phyloP scores from a whole-genome alignment of 2,797 vertebrate species.

The Poecilia wingei region DNA sequence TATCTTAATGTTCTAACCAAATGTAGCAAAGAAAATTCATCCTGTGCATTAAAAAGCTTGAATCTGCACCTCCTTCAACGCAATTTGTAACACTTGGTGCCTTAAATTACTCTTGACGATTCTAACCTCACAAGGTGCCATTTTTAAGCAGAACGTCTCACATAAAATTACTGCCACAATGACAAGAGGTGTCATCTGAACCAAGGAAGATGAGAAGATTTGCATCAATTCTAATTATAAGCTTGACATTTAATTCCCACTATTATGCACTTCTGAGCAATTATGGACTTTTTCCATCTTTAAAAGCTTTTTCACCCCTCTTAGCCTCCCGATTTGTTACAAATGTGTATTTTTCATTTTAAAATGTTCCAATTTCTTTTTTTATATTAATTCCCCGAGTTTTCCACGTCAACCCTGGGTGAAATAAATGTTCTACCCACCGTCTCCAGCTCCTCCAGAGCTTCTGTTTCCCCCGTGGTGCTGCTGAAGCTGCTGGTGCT shows the following conservation, averaged over 20 bases:
- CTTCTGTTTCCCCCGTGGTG: conserved; percentile 91
- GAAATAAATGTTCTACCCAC: conserved; percentile 56
- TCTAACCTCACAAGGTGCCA: background rate
- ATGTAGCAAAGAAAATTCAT: background rate
- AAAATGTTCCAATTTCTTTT: background rate
- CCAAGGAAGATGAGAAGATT: conserved; percentile 14
- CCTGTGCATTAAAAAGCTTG: background rate
- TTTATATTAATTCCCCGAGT: background rate
- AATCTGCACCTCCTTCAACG: conserved; percentile 1
- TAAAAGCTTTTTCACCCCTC: background rate
- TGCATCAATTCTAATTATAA: conserved; percentile 32
- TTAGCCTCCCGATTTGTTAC: background rate
- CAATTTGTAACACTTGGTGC: background rate
- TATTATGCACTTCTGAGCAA: conserved; percentile 18
- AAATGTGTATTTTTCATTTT: background rate
- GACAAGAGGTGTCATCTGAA: conserved; percentile 8
- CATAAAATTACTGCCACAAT: conserved; percentile 10
- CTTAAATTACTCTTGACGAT: background rate
- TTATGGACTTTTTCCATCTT: conserved; percentile 19
- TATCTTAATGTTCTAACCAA: background rate
- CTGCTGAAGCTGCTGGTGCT: conserved; percentile 99
- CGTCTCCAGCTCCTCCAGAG: conserved; percentile 90
- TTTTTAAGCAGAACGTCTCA: conserved; percentile 14
- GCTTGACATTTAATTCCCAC: conserved; percentile 17
- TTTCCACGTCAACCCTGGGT: too few relatives aligned